Evolutionary conservation across 2,113 vertebrate genomes (phyloP).

Genomic region (Archocentrus centrarchus): DNA sequence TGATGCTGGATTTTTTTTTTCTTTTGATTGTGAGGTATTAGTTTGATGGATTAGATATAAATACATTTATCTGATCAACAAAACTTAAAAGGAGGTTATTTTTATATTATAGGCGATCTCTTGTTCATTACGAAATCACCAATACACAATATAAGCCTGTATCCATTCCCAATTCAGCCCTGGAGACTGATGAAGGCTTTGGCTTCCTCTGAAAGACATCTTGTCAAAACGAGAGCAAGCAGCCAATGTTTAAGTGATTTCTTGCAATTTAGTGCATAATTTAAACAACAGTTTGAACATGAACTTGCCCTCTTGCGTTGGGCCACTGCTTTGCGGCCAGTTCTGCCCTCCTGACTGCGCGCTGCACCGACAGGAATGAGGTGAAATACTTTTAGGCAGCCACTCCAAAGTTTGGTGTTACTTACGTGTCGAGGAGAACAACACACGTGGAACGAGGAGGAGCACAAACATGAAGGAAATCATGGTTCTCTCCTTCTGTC

Average conservation of each 20-base stretch:
- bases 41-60: no score
- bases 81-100: background rate
- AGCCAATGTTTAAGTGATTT: background rate
- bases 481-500: constrained; percentile 40
- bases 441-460: constrained; percentile 60
- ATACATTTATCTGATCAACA: background rate
- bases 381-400: background rate
- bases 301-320: background rate
- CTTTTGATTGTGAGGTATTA: background rate
- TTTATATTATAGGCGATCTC: background rate
- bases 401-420: constrained; percentile 27
- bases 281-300: no score
- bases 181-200: background rate
- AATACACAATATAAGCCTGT: background rate
- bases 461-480: constrained; percentile 55
- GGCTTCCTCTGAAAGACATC: background rate
- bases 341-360: background rate
- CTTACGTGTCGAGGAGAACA: constrained; percentile 74
- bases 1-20: no score
- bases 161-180: background rate
- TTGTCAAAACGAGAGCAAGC: background rate
- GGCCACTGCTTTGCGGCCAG: no score
- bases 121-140: background rate
- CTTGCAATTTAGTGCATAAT: no score
- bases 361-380: background rate